A percentile compares a stretch with the other conserved stretches of the same genome.
These are phyloP conservation scores for Emydura subglobosa DNA, from an alignment of 2,113 vertebrate genomes.

Conservation along the genomic window DNA sequence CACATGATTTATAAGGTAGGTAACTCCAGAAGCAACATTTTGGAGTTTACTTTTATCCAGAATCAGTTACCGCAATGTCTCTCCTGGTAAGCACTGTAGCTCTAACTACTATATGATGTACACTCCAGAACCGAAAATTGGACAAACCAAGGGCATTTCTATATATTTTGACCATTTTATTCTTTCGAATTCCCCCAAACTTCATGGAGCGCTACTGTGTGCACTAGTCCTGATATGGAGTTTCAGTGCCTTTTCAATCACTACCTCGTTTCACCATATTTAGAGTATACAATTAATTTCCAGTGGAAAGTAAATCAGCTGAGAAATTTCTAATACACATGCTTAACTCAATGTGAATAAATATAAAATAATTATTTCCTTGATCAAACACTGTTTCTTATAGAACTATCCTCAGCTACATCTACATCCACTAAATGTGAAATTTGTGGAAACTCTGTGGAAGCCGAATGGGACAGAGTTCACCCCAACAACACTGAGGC, in stretches of 20 bases:
- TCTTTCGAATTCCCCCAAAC: not conserved
- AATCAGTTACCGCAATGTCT: conserved; percentile 8
- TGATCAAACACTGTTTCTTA: rapidly evolving
- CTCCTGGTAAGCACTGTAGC: not conserved
- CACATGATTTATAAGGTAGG: not conserved
- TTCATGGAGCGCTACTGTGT: not conserved
- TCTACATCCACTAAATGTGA: not conserved
- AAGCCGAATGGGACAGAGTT: not conserved
- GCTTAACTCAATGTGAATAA: not conserved
- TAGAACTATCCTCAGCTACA: not conserved
- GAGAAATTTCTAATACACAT: not conserved
- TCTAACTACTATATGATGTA: not conserved
- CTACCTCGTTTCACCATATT: not conserved
- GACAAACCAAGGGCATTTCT: not conserved
- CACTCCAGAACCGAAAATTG: not conserved
- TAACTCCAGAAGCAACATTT: not conserved
- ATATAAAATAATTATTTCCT: not conserved
- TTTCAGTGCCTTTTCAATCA: not conserved
- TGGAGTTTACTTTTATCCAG: not conserved
- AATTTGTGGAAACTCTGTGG: not conserved
- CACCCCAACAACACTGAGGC: not conserved
- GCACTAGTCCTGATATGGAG: not conserved
- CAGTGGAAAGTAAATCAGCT: not conserved
- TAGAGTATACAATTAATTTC: not conserved
- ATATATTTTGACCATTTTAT: not conserved